Base-by-base conservation (phyloP, 2,113 vertebrate genomes). In the Panurus biarmicus region DNA sequence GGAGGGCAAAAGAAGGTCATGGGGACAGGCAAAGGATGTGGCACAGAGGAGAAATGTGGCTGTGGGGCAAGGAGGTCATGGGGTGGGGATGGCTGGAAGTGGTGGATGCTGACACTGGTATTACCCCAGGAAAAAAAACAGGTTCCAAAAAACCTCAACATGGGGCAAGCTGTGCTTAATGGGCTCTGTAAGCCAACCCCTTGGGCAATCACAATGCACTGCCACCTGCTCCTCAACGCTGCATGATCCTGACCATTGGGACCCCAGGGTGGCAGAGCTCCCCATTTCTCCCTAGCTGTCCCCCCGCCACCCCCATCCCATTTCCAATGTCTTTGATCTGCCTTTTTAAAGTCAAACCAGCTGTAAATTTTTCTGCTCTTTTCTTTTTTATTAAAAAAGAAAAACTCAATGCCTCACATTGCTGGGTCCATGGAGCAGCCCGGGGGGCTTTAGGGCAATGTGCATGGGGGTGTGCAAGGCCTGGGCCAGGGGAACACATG, bases 341-440 rank as follows among this genome's bases (percentile, higher is more conserved):
- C 48, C 48, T 78, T 70, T 78, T 61, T 35, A 12, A 50, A 79
- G 51, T 18, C 28, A 5, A 62, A 38, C 54, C 61, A 62, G 90
- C 53, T 94, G 92, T 90, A 83, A 14, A 73, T 90, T 61, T 73
- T 69, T 54, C 64, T 70, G 42, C 35, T 76, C 35, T 92, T 91
- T 73, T 72, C 58, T 91, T 95, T 94, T 88, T 77, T 87, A 95
- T 96, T 95, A 96, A 96, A 96, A 90, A 42, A 60, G 17, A 58
- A 92, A 86, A 86, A 71, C 6, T 9, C 48, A 12, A 17, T 0
- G 29, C 3, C 2, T 14, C 5, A 6, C 71, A 29, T 25, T 53
- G 48, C 33, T 36, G 71, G 14, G 15, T 36, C 12, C 7, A 0
- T 5, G 44, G 35, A 51, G 36, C 31, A 24, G 62, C 56, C 10